Percentiles rank a stretch among this genome's conserved stretches.
Conservation (phyloP, 2,888 invertebrate genomes). For the Dichetophora obliterata region DNA sequence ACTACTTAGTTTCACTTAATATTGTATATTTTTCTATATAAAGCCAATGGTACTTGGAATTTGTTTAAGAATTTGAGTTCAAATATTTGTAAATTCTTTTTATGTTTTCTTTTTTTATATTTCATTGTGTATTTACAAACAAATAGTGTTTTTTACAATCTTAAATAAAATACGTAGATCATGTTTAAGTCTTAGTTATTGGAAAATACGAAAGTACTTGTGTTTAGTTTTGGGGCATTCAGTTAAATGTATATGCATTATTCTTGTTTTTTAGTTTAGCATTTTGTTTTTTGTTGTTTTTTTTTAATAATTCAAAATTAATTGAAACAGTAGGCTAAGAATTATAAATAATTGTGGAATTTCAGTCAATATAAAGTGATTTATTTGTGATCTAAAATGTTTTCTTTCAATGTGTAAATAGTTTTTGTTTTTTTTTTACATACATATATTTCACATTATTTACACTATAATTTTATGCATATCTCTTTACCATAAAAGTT, state of each 20-base stretch:
- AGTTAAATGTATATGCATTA: not conserved
- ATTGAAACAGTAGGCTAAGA: slow-evolving; percentile 24
- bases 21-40: slow-evolving; percentile 34
- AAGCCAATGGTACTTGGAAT: slow-evolving; percentile 28
- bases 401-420: not conserved
- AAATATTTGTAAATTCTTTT: slow-evolving; percentile 6
- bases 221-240: too few species aligned
- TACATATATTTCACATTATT: slow-evolving; percentile 46
- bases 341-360: slow-evolving; percentile 30
- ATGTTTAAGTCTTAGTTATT: too few species aligned
- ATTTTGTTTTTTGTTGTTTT: not conserved
- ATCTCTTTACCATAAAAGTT: not conserved
- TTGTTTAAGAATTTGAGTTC: slow-evolving; percentile 6
- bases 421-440: slow-evolving; percentile 34
- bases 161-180: too few species aligned
- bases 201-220: not conserved
- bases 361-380: slow-evolving; percentile 28
- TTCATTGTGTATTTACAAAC: slow-evolving; percentile 24
- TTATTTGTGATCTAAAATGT: slow-evolving; percentile 14
- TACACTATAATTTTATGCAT: not conserved
- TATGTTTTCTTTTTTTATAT: not conserved
- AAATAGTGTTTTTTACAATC: not conserved
- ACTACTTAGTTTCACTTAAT: not conserved
- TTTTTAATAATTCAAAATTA: not conserved
- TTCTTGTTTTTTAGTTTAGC: not conserved